Evolutionary conservation across 2,888 invertebrate genomes (phyloP).

Genomic region (Nemoura dubitans): DNA sequence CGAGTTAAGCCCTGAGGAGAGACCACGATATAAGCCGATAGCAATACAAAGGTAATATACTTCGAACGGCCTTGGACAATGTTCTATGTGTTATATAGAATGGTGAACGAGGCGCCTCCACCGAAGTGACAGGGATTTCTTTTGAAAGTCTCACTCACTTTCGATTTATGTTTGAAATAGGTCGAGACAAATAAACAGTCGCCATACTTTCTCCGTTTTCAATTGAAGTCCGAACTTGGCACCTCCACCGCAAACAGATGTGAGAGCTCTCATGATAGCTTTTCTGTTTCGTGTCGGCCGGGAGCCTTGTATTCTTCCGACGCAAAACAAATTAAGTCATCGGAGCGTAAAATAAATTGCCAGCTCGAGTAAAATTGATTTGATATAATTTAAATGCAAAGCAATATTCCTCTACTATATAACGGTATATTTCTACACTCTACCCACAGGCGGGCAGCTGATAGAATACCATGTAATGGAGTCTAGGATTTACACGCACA

Average conservation of each 20-base stretch:
- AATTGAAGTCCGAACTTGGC: background rate
- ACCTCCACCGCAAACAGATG: background rate
- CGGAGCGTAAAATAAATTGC: background rate
- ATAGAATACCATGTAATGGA: background rate
- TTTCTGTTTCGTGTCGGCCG: background rate
- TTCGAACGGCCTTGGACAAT: background rate
- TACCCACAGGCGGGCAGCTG: too few relatives aligned
- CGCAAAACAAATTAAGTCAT: background rate
- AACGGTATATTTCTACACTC: too few relatives aligned
- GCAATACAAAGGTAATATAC: constrained; percentile 26
- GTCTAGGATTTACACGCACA: background rate
- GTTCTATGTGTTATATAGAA: background rate
- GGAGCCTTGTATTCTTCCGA: background rate
- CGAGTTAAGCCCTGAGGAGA: background rate
- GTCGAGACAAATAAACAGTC: background rate
- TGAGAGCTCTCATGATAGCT: background rate
- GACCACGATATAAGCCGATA: constrained; percentile 21
- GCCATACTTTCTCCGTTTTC: too few relatives aligned
- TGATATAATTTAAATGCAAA: background rate
- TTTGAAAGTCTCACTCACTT: background rate
- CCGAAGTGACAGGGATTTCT: background rate
- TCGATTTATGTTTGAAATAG: background rate
- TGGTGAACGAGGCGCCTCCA: background rate
- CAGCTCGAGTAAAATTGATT: background rate
- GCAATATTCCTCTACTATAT: background rate